Conservation (phyloP, 2,888 invertebrate genomes). For the Lithophane ornitopus region DNA sequence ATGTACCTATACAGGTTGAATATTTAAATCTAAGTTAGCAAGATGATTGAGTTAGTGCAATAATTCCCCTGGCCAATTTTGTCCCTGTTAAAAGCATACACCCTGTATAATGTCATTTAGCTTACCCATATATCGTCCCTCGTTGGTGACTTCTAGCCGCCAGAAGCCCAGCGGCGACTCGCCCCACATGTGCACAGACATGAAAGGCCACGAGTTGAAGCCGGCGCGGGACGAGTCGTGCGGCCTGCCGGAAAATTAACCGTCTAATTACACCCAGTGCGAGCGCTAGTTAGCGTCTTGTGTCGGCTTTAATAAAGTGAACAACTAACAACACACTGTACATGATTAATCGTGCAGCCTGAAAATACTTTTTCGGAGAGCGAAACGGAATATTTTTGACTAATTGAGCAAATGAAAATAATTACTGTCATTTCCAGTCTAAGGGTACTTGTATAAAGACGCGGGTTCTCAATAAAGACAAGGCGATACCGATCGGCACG, state of each 20-base stretch:
- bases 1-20: slow-evolving; percentile 6
- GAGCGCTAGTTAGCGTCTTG: slow-evolving; percentile 67
- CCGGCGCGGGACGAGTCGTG: slow-evolving; percentile 97
- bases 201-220: slow-evolving; percentile 99
- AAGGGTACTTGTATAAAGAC: background rate
- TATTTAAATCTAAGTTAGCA: slow-evolving; percentile 27
- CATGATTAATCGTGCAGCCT: slow-evolving; percentile 49
- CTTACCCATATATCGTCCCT: slow-evolving; percentile 96
- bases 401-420: slow-evolving; percentile 21
- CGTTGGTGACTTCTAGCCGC: slow-evolving; percentile 98
- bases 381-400: background rate
- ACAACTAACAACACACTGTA: slow-evolving; percentile 50
- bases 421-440: background rate
- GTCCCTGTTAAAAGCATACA: slow-evolving; percentile 11
- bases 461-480: background rate
- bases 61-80: background rate
- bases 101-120: slow-evolving; percentile 12
- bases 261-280: slow-evolving; percentile 72
- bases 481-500: too few relatives aligned
- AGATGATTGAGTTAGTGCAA: slow-evolving; percentile 2
- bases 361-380: slow-evolving; percentile 5
- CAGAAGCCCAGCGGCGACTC: slow-evolving; percentile 98
- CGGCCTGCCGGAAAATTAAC: slow-evolving; percentile 88
- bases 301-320: slow-evolving; percentile 63
- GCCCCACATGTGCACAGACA: slow-evolving; percentile 99